Evolutionary conservation across 2,797 vertebrate genomes (phyloP), one percentile per base, ranked within the genome.

Genomic region (Schizothorax lantsangensis): DNA sequence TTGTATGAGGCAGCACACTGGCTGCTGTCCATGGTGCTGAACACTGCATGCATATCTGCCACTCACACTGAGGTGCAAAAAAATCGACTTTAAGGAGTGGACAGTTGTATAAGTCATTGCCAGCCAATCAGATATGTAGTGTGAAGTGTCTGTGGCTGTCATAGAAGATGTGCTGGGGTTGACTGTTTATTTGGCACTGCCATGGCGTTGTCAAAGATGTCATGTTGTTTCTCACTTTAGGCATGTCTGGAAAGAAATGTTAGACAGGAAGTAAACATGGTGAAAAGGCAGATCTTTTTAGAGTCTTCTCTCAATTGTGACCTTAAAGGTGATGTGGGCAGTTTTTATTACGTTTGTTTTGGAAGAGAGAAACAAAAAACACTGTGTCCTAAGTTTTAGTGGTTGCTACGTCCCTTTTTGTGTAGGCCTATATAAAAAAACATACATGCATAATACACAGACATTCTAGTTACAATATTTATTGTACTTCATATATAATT

Each of bases 1-100:
- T 49, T 75, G 45, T 75, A 75, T 52, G 47, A 77, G 47, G n/a
- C 47, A 3, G 14, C 23, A 8, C 38, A 21, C 59, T 33, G 91
- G 88, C 40, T 17, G 86, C 94, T 95, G 94, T 95, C 95, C 93
- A 88, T 94, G 94, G 95, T 95, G 86, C 94, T 81, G 52, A 59
- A 49, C 45, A 12, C 36, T 59, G 11, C 17, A 45, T 38, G 72
- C 26, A 36, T 19, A 26, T 38, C 59, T 84, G 38, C 36, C 21
- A 33, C 79, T 85, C 52, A 57, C 6, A 62, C 66, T 23, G 45
- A 62, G 33, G 23, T 73, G 62, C 30, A 81, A 45, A 84, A 84
- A 26, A 80, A 88, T 36, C 12, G 2, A 36, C 17, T 64, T 30
- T 79, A 30, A 12, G 83, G 74, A 45, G 23, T 40, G 69, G 66